Base-by-base conservation (phyloP, 2,888 invertebrate genomes). In the Brachypalpus laphriformis region DNA sequence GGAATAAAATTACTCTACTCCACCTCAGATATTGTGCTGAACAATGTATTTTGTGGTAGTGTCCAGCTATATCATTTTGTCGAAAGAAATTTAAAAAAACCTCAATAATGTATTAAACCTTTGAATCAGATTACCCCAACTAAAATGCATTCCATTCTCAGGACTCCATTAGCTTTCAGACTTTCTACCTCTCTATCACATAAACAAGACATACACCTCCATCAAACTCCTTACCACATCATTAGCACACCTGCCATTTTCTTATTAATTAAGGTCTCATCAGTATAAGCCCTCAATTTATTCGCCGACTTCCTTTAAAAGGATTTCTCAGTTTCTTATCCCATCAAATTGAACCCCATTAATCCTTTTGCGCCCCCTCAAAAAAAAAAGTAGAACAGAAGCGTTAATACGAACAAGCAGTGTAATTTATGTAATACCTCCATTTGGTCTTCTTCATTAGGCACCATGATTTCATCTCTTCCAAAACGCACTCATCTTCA, bases 401-500 rank as follows among this genome's bases (percentile, higher is more conserved):
- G 74, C 34, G 57, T 31, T 71, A 81, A 81, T 61, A 71, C 75
- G 65, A 59, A 85, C 59, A 85, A 81, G 75, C 59, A 66, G 54
- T 49, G 66, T 85, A 85, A 85, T 85, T 85, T 85, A 85, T 76
- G 81, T 85, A 81, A 80, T 85, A 76, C 75, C 85, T 81, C 75
- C 81, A 76, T 81, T 85, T 72, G 75, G 75, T 75, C 45, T 66
- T 76, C 81, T 85, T 85, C 81, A 85, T 85, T 85, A 85, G 85
- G 85, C 81, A 75, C 66, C 75, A 75, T 70, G 85, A 80, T 85
- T 85, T 70, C 70, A 75, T 80, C 74, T 42, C 37, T 40, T 25
- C 37, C 0, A 47, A 85, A 85, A 81, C 81, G 81, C 85, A 70
- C 78, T 63, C 63, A 65, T 66, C 75, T 65, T 54, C 70, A 66